A percentile compares a stretch with the other conserved stretches of the same genome.
Evolutionary conservation across 2,888 invertebrate species (phyloP).

Genomic region (Hirtodrosophila duncani): DNA sequence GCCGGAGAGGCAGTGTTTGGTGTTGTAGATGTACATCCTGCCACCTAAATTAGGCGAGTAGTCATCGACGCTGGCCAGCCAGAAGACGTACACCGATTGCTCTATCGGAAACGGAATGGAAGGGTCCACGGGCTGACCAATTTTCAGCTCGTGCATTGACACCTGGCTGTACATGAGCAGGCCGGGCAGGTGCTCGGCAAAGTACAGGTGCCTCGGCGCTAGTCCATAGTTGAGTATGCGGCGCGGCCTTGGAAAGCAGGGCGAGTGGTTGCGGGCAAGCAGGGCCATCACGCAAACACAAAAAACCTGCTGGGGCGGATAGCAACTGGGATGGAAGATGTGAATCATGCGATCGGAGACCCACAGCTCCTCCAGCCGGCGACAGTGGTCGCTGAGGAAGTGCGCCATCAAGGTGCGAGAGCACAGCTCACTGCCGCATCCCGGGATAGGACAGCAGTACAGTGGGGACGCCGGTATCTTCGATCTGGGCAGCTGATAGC

Average conservation of each 20-base stretch:
- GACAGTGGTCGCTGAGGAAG: conserved; percentile 16
- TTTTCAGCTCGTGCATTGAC: neutral
- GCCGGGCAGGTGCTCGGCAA: conserved; percentile 7
- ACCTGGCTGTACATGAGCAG: conserved; percentile 15
- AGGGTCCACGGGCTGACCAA: too few species aligned
- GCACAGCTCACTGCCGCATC: neutral
- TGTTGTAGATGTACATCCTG: conserved; percentile 1
- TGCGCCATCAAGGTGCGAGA: conserved; percentile 2
- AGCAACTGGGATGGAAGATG: neutral
- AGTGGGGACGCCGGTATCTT: fast-evolving
- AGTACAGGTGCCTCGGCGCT: conserved; percentile 3
- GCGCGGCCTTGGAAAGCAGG: neutral
- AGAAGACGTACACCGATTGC: conserved; percentile 6
- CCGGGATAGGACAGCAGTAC: conserved; percentile 11
- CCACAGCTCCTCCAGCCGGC: conserved; percentile 18
- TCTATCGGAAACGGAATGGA: too few species aligned
- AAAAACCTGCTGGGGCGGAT: neutral
- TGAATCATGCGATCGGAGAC: conserved; percentile 5
- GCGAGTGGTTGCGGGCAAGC: neutral
- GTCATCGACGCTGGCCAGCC: conserved; percentile 5
- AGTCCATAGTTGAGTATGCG: neutral
- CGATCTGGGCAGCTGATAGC: neutral
- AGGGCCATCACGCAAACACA: conserved; percentile 11
- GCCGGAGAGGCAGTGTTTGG: neutral
- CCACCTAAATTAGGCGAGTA: neutral